Conservation (phyloP, 2,888 invertebrate species). For the Heterodera filipjevi region DNA sequence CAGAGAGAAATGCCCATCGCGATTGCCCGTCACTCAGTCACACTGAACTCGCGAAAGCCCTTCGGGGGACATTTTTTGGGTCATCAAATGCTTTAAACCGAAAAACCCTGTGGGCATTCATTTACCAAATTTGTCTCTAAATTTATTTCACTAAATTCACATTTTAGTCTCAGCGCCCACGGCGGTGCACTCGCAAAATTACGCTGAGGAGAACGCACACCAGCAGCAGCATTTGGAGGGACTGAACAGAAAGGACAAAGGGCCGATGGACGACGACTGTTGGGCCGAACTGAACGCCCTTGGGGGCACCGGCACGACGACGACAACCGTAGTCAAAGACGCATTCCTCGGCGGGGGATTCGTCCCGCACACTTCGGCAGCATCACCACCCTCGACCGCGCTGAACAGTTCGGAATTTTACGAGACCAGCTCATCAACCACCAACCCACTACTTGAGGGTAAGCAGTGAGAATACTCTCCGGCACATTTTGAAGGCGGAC, state of each 20-base stretch:
- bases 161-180: neutral
- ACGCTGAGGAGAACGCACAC: neutral
- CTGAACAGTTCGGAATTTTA: neutral
- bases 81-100: constrained; percentile 4
- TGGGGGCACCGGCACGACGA: neutral
- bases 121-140: neutral
- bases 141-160: neutral
- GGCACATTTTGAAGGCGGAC: too few species aligned
- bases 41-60: neutral
- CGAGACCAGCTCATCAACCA: constrained; percentile 1
- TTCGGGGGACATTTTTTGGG: neutral
- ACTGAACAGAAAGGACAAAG: neutral
- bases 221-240: neutral
- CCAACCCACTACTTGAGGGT: constrained; percentile 6
- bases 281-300: neutral
- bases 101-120: neutral
- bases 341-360: neutral
- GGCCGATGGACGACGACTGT: constrained; percentile 9
- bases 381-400: neutral
- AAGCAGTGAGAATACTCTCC: too few species aligned
- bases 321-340: neutral
- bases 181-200: constrained; percentile 6
- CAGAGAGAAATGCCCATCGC: neutral
- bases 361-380: neutral
- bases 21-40: neutral